Base-by-base conservation (phyloP, 1,140 invertebrate species). In the Cydia splendana region DNA sequence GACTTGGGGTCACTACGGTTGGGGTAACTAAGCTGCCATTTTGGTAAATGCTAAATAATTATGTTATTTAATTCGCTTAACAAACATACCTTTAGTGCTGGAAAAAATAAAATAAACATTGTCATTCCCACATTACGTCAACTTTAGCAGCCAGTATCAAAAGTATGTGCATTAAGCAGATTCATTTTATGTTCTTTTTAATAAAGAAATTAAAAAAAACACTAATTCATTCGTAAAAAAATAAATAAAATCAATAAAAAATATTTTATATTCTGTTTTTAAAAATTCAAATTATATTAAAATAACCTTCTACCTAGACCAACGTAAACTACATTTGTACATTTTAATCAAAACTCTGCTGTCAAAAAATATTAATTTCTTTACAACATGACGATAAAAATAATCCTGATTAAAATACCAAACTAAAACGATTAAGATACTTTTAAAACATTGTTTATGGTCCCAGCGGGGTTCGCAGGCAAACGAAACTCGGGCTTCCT, bases 1-100 rank as follows among this genome's bases (percentile, higher is more conserved):
- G 84, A 80, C 81, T 82, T 76, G 79, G 82, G 86, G 78, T 75
- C 76, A 78, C 87, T 91, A 90, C 85, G 71, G 75, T 83, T 85
- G 81, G 78, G 76, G 75, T 75, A 79, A 84, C 85, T 90, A 91
- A 89, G 90, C 91, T 93, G 91, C 90, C 91, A 86, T 90, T 88
- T 93, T 93, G 91, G 91, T 93, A 93, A 93, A 93, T 93, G 91
- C 90, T 91, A 93, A 85, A 81, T 86, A 84, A 84, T 85, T 86
- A 79, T 85, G 77, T 80, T 87, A 88, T 89, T 85, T 84, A 79
- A 77, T 45, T 77, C 38, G 79, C 85, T 87, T 81, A 84, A 84
- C 77, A 79, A 80, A 88, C 86, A 87, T 85, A 89, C 88, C 81
- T 90, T 87, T 85, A 82, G 67, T 86, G 84, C 82, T 85, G 81